Evolutionary conservation across 2,113 vertebrate species (phyloP), one percentile per base, ranked within the genome.

Genomic region (Thunnus maccoyii): DNA sequence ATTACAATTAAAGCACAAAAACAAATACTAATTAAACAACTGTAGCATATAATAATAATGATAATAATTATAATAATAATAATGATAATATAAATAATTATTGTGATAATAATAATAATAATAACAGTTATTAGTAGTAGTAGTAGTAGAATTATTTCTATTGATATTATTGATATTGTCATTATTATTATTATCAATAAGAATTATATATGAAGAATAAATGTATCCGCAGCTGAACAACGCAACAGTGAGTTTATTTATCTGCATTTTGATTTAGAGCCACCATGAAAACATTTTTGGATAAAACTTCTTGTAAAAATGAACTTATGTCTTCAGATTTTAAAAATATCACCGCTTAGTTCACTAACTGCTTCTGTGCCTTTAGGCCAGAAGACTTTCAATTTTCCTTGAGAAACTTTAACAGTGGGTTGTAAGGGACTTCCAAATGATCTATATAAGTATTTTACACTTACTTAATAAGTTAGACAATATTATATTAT

Each of bases 231-330:
- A 71, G 11, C 13, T 75, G 44, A 54, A 58, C 18, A 54, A 47
- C 15, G 30, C 20, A 14, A 48, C n/a, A 14, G 25, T 50, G 13
- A 55, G 54, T 67, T 60, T 3, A 50, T 65, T 44, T 18, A 50
- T 61, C 56, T 77, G 14, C 5, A 58, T 56, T 86, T 78, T 61
- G 15, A 82, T 86, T 63, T 48, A 57, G 3, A 41, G 61, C 1
- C 62, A 78, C 18, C 10, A 60, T 74, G 50, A 73, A 51, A 80
- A 25, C 12, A 22, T 17, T 22, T 3, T 22, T 3, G 48, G 16
- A n/a, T 57, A 27, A 64, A 78, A 71, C 25, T 13, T 56, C 8
- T 15, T 76, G 14, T 22, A 22, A 50, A 3, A 36, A 83, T 73
- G 2, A 78, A 52, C 9, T 13, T 22, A 18, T 27, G 41, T n/a